A percentile compares a stretch with the other conserved stretches of the same genome.
Evolutionary conservation across 1,140 invertebrate genomes (phyloP).

Genomic region (Zaprionus tsacasi): DNA sequence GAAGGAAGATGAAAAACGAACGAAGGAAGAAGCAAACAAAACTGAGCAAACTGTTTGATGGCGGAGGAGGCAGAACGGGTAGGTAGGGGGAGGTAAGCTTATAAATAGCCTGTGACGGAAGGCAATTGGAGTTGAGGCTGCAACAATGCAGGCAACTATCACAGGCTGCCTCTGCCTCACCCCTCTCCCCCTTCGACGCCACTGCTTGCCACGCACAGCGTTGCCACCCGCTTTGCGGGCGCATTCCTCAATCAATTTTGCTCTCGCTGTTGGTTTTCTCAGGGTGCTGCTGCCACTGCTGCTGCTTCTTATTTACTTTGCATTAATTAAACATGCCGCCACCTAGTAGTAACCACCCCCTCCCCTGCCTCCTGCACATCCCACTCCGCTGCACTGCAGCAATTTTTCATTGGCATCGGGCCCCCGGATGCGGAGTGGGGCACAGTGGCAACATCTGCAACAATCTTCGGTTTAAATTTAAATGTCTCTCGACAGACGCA

Average conservation of each 20-base stretch:
- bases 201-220: constrained; percentile 17
- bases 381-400: background rate
- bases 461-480: constrained; percentile 80
- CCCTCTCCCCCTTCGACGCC: background rate
- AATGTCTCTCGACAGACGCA: constrained; percentile 76
- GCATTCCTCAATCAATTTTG: constrained; percentile 80
- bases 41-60: constrained; percentile 1
- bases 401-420: constrained; percentile 61
- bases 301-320: constrained; percentile 77
- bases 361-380: background rate
- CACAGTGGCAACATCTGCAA: constrained; percentile 62
- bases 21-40: constrained; percentile 9
- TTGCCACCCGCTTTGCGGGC: constrained; percentile 59
- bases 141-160: constrained; percentile 39
- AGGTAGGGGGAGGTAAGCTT: constrained; percentile 26
- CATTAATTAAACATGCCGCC: constrained; percentile 81
- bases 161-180: background rate
- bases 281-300: constrained; percentile 21
- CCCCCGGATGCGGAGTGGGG: constrained; percentile 2
- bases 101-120: constrained; percentile 67
- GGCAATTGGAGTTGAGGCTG: constrained; percentile 39
- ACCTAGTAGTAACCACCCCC: constrained; percentile 48
- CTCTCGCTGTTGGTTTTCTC: constrained; percentile 38
- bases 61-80: background rate
- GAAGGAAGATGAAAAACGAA: constrained; percentile 4